A percentile compares a stretch with the other conserved stretches of the same genome.
These are phyloP conservation scores for Falcaria lacertinaria DNA, from an alignment of 2,888 invertebrate species.

Conservation along the genomic window DNA sequence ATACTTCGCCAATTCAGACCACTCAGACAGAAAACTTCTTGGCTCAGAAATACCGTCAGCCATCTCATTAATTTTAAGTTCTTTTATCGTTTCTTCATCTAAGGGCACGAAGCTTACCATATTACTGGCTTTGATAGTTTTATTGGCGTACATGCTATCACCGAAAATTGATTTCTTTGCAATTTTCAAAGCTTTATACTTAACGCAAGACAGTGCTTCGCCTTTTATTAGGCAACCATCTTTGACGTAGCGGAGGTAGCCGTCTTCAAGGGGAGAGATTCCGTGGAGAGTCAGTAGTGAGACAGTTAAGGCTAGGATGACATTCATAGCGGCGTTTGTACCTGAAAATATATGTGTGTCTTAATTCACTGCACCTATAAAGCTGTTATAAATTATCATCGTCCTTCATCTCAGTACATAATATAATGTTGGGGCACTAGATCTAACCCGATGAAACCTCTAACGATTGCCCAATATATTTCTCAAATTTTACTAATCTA, in stretches of 20 bases:
- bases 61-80: conserved; percentile 38
- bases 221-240: conserved; percentile 61
- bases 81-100: conserved; percentile 50
- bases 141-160: conserved; percentile 43
- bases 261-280: conserved; percentile 44
- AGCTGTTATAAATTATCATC: too few relatives aligned
- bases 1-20: conserved; percentile 68
- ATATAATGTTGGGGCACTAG: too few relatives aligned
- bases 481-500: too few relatives aligned
- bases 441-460: too few relatives aligned
- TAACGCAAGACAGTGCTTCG: conserved; percentile 65
- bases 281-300: conserved; percentile 28
- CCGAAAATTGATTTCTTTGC: conserved; percentile 64
- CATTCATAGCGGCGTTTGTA: conserved; percentile 22
- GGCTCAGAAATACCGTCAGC: conserved; percentile 38
- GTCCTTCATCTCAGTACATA: too few relatives aligned
- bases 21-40: conserved; percentile 62
- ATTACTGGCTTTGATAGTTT: conserved; percentile 56
- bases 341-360: conserved; percentile 10
- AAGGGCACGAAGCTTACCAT: conserved; percentile 62
- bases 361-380: too few relatives aligned
- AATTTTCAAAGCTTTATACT: conserved; percentile 68
- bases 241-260: conserved; percentile 63
- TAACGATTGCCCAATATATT: too few relatives aligned
- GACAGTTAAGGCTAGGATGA: conserved; percentile 11